These are phyloP conservation scores for Drosophila kikkawai DNA, from an alignment of 1,140 invertebrate genomes.

Conservation along the genomic window DNA sequence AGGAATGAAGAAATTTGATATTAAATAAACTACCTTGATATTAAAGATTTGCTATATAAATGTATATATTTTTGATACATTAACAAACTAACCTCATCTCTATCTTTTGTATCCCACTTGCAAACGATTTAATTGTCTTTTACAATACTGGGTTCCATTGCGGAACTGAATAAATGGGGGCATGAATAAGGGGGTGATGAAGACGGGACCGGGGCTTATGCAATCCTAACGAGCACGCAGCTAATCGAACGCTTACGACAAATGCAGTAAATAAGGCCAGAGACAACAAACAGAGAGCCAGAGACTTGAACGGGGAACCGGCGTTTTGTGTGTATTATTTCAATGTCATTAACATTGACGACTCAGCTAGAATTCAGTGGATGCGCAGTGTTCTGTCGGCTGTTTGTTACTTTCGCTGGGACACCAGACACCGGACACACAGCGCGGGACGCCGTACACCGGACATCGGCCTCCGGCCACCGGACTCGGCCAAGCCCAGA, in stretches of 20 bases:
- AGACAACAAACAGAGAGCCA: constrained; percentile 49
- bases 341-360: constrained; percentile 74
- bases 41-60: background rate
- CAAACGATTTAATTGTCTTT: constrained; percentile 30
- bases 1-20: background rate
- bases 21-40: background rate
- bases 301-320: constrained; percentile 14
- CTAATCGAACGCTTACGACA: constrained; percentile 52
- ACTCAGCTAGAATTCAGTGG: constrained; percentile 64
- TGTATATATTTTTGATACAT: too few species aligned
- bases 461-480: background rate
- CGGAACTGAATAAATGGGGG: constrained; percentile 6
- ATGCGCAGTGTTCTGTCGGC: constrained; percentile 18
- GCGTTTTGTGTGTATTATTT: constrained; percentile 58
- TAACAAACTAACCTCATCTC: background rate
- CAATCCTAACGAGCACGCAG: constrained; percentile 35
- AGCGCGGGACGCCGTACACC: background rate
- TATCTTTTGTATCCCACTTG: background rate
- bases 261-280: constrained; percentile 47
- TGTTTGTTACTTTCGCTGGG: constrained; percentile 38
- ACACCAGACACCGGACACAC: constrained; percentile 1
- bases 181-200: background rate
- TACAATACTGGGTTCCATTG: constrained; percentile 6
- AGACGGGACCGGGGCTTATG: constrained; percentile 24
- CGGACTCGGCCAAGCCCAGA: constrained; percentile 23